phyloP scores from a whole-genome alignment of 2,113 vertebrate species.

The Myiagra hebetior region DNA sequence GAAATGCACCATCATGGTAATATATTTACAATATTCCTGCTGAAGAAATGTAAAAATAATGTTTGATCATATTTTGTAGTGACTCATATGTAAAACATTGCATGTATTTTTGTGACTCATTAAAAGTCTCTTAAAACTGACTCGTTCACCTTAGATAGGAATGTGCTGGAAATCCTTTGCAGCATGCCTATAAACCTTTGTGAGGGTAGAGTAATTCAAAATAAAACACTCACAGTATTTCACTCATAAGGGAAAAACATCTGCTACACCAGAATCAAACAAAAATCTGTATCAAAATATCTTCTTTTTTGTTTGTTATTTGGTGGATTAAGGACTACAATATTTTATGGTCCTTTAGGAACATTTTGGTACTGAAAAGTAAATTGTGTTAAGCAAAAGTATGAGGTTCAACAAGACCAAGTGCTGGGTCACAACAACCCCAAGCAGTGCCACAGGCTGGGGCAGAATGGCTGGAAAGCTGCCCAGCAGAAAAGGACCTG shows the following conservation, averaged over 20 bases:
- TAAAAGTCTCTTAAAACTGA: background rate
- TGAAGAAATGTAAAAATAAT: background rate
- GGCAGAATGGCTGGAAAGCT: background rate
- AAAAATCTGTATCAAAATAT: background rate
- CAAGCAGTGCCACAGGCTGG: rapidly evolving
- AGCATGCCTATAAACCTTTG: background rate
- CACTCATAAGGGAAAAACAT: background rate
- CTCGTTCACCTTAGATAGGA: background rate
- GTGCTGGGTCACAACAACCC: background rate
- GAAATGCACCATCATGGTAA: background rate
- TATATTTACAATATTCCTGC: background rate
- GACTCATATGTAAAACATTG: background rate
- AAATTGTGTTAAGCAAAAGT: background rate
- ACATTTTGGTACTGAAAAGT: background rate
- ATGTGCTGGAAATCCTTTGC: background rate
- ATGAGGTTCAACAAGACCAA: background rate
- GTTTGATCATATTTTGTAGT: background rate
- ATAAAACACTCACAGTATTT: background rate
- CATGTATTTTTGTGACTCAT: background rate
- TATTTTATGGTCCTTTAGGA: background rate
- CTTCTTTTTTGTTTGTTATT: background rate
- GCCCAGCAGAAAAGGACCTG: no score
- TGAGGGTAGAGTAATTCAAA: background rate
- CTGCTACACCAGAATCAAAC: background rate
- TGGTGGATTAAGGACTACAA: background rate